Evolutionary conservation across 2,888 invertebrate genomes (phyloP), one percentile per base, ranked within the genome.

Genomic region (Hyppa rectilinea): DNA sequence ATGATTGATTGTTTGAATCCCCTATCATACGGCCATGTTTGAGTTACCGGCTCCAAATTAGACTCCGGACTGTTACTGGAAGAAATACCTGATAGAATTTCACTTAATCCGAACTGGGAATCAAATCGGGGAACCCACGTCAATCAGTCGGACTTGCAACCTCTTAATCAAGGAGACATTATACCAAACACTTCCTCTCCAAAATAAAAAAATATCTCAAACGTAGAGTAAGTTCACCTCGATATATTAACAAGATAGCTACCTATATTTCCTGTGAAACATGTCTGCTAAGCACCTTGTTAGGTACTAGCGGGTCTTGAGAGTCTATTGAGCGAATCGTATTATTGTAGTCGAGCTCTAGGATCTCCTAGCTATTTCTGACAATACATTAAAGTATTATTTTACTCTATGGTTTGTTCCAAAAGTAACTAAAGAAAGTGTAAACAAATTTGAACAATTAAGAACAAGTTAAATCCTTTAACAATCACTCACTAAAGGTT

Each of bases 271-370:
- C 4, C 2, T 12, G 17, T 36, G 4, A 36, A n/a, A 43, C 20
- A 40, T 23, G 10, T 29, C 17, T n/a, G 17, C 17, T 2, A 26
- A 78, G 56, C 45, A 58, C 71, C 50, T 73, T 52, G 45, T 73
- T 71, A n/a, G n/a, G n/a, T n/a, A 78, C 43, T 40, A 5, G 40
- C n/a, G 10, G n/a, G 26, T 29, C n/a, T 38, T 26, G 45, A 71
- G 38, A 52, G 20, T 43, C 52, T 52, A 78, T 70, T 52, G 43
- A 38, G 17, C 31, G 50, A n/a, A 26, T 45, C 26, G 14, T 31
- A 71, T 56, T 73, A 45, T 38, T 58, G 29, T 71, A 47, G 20
- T 20, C 50, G 20, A 38, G 12, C 6, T 52, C 38, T 50, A 77
- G 49, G n/a, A 50, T 31, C 12, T 52, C 14, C 14, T 14, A 47